Conservation (phyloP, 2,888 invertebrate genomes). For the Acleris literana region DNA sequence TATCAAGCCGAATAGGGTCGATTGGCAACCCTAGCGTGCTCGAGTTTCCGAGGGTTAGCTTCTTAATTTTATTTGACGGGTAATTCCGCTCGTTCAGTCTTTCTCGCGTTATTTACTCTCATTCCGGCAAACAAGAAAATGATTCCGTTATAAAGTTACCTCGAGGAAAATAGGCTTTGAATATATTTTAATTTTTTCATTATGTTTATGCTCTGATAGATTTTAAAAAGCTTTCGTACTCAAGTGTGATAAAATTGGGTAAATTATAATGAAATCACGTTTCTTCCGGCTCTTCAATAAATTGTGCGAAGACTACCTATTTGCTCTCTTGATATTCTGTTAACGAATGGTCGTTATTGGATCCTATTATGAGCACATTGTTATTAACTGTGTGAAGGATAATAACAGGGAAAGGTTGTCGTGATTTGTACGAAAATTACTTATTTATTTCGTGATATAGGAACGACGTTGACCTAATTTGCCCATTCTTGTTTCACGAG, state of each 20-base stretch:
- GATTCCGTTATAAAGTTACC: conserved; percentile 1
- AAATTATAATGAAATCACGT: conserved; percentile 4
- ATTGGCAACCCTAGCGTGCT: background rate
- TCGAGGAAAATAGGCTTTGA: background rate
- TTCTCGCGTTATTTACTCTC: conserved; percentile 5
- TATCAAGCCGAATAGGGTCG: background rate
- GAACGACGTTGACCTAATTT: background rate
- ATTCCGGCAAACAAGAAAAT: conserved; percentile 8
- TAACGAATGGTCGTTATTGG: background rate
- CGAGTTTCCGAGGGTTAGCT: conserved; percentile 9
- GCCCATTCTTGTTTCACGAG: background rate
- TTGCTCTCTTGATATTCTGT: conserved; percentile 14
- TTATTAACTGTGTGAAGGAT: background rate
- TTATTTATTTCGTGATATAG: background rate
- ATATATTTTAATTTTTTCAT: too few relatives aligned
- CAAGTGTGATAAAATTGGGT: background rate
- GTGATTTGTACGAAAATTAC: background rate
- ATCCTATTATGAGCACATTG: background rate
- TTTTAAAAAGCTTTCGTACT: background rate
- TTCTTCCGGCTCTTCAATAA: conserved; percentile 4
- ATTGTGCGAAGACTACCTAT: background rate
- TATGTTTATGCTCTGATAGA: too few relatives aligned
- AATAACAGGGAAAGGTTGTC: background rate
- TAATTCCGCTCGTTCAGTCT: conserved; percentile 8
- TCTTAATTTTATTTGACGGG: conserved; percentile 10